Evolutionary conservation across 1,140 invertebrate species (phyloP), one percentile per base, ranked within the genome.

Genomic region (Orchesella cincta): DNA sequence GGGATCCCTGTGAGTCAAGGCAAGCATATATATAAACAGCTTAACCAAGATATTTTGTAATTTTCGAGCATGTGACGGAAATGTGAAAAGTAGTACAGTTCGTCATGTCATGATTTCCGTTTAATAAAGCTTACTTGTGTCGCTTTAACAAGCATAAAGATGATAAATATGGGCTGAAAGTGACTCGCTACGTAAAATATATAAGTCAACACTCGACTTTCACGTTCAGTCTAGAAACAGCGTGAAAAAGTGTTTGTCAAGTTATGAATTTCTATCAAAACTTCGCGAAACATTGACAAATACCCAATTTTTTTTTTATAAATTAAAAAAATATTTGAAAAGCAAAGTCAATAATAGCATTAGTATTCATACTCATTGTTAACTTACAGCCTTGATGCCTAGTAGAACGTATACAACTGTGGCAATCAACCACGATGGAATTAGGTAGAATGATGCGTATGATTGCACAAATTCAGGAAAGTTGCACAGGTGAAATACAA

Each of bases 131-230:
- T 67, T 75, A 78, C 76, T 34, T 26, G 16, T 1, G 14, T 18
- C 23, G 76, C n/a, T 34, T 54, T 75, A 18, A 36, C 62, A 29
- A 78, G 31, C 1, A 78, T 8, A 70, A 74, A 78, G 18, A 78
- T 75, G 16, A 78, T 23, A 35, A 74, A 78, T 26, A 78, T 52
- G 20, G 73, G 72, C 33, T 78, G 76, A 0, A 70, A 54, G 39
- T 78, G 76, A 36, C 76, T 78, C 31, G 46, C 34, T 1, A 78
- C 62, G 29, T 78, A 78, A 34, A 78, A 78, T 1, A 36, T 52
- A n/a, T 74, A 78, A 0, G 76, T 78, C 5, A 78, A 28, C 35
- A 52, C 14, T n/a, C 76, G 54, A 52, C 62, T 78, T 31, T 78
- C 76, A 35, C 14, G 46, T 34, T 70, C 28, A 35, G 70, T 70